Evolutionary conservation across 2,888 invertebrate genomes (phyloP), one percentile per base, ranked within the genome.

Genomic region (Monochamus alternatus): DNA sequence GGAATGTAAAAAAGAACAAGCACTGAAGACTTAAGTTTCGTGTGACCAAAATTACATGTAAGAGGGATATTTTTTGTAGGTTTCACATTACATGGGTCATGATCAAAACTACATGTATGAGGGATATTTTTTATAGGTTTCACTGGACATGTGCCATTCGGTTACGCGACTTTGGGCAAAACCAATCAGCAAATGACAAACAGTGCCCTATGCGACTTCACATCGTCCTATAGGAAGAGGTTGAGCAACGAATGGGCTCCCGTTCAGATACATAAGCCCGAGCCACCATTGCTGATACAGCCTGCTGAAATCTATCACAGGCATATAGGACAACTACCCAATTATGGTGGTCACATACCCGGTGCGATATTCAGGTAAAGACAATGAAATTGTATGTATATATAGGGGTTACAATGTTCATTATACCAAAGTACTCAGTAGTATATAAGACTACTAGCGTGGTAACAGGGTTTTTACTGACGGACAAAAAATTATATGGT

Each of bases 341-440:
- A 93, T 87, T 96, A 95, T 87, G 91, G 92, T 2, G 95, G 95
- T 0, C 95, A 95, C 84, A 93, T 95, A 70, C 95, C 95, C 0
- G 95, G 95, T 22, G 91, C 90, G 74, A 89, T 91, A 82, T 95
- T 94, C 88, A 93, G 94, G 93, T 93, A 81, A 10, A 22, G 12
- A 60, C 43, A 51, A 52, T 51, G 67, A 9, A 62, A n/a, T 78
- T 76, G 59, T 82, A n/a, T 38, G 38, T 4, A 59, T 30, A 52
- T 47, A 22, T 67, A 58, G 22, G 22, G 22, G 22, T 22, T 22
- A 22, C 22, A 22, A 22, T 22, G 22, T 22, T 22, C 22, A 1
- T 22, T 22, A 22, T 22, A 22, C 22, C 22, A 22, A 22, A 22
- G 22, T 22, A 22, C 22, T 22, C 22, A 22, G 1, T 22, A 22